Percentiles rank a stretch among this genome's conserved stretches.
phyloP scores from a whole-genome alignment of 2,113 vertebrate species.

The Tympanuchus pallidicinctus region DNA sequence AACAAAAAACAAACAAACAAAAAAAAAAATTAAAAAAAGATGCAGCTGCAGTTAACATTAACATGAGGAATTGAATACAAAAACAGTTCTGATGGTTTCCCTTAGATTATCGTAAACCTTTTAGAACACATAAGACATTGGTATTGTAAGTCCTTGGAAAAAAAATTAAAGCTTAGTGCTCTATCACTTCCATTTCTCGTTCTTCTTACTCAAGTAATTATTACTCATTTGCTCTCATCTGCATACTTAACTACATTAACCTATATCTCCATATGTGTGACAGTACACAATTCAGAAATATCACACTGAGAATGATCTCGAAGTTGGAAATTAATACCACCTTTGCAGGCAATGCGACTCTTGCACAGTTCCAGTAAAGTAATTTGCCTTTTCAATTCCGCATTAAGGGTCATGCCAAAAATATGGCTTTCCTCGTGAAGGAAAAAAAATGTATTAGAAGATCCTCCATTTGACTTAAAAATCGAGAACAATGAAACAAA shows the following conservation, averaged over 20 bases:
- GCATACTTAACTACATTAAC: neutral
- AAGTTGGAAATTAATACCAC: neutral
- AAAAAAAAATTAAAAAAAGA: neutral
- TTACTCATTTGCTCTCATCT: neutral
- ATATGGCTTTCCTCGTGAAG: neutral
- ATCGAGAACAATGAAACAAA: neutral
- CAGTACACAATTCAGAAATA: neutral
- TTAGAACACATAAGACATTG: neutral
- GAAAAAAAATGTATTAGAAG: neutral
- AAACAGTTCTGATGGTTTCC: neutral
- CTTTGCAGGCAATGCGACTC: neutral
- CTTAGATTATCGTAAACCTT: neutral
- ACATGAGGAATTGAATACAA: conserved; percentile 1
- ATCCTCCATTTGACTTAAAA: neutral
- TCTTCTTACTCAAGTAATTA: conserved; percentile 10
- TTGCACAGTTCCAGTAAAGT: neutral
- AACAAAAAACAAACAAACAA: no score
- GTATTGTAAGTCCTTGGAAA: neutral
- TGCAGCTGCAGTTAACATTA: conserved; percentile 20
- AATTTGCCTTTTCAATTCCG: neutral
- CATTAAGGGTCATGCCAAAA: neutral
- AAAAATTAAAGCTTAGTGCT: neutral
- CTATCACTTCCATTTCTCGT: neutral
- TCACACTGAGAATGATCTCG: neutral
- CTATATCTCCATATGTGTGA: neutral